A percentile compares a stretch with the other conserved stretches of the same genome.
These are phyloP conservation scores for Craterocephalus amniculus DNA, from an alignment of 2,797 vertebrate species.

Conservation along the genomic window DNA sequence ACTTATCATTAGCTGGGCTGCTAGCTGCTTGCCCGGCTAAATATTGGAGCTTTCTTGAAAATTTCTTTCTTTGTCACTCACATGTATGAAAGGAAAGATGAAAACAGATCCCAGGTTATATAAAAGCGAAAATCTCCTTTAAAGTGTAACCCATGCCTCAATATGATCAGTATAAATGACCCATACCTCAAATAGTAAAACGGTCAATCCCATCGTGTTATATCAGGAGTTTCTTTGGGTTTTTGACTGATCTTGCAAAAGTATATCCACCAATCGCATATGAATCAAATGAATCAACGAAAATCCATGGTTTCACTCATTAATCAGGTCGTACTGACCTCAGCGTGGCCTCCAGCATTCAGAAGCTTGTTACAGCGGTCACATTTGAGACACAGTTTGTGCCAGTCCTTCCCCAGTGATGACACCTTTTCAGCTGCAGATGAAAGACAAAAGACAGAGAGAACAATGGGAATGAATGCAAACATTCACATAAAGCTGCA, in stretches of 20 bases:
- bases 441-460: conserved; percentile 39
- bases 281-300: neutral
- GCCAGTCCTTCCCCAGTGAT: conserved; percentile 97
- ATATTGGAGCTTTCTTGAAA: too few species aligned
- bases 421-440: conserved; percentile 93
- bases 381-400: conserved; percentile 97
- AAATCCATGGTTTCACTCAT: neutral
- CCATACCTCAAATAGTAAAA: neutral
- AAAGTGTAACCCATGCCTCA: too few species aligned
- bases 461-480: conserved; percentile 30
- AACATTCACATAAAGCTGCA: conserved; percentile 41
- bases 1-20: too few species aligned
- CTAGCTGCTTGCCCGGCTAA: too few species aligned
- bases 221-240: neutral
- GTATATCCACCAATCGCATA: neutral
- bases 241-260: neutral
- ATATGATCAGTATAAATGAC: neutral
- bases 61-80: too few species aligned
- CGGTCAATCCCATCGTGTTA: neutral
- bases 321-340: conserved; percentile 82
- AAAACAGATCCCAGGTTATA: too few species aligned
- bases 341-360: conserved; percentile 91
- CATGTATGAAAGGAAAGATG: too few species aligned
- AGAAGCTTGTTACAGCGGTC: conserved; percentile 97
- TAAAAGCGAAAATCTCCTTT: too few species aligned